A percentile compares a stretch with the other conserved stretches of the same genome.
Conservation (phyloP, 2,797 vertebrate genomes). For the Brachyalestes nurse region DNA sequence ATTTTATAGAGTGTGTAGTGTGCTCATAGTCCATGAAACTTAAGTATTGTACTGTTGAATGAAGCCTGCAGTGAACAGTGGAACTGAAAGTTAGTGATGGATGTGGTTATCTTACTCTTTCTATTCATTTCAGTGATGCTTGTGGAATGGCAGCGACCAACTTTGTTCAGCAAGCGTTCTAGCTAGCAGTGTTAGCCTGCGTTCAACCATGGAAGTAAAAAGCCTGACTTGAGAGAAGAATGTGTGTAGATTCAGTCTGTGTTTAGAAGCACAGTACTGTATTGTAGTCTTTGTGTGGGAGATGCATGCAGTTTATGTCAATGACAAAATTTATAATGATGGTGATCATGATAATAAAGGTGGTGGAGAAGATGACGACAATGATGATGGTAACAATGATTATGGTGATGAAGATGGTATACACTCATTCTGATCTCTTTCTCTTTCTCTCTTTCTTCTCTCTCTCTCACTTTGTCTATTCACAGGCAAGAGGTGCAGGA, state of each 20-base stretch:
- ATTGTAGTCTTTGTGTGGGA: background rate
- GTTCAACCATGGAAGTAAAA: background rate
- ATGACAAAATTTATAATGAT: background rate
- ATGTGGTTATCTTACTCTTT: too few relatives aligned
- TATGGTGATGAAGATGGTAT: background rate
- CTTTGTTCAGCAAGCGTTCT: too few relatives aligned
- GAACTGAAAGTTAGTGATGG: too few relatives aligned
- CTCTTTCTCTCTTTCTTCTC: slow-evolving; percentile 26
- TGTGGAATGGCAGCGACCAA: too few relatives aligned
- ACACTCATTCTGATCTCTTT: background rate
- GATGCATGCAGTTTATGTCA: background rate
- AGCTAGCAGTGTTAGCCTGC: too few relatives aligned
- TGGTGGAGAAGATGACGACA: background rate
- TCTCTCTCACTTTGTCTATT: slow-evolving; percentile 1
- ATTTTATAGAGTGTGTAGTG: too few relatives aligned
- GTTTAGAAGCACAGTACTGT: background rate
- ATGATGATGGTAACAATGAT: background rate
- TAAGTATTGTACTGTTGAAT: too few relatives aligned
- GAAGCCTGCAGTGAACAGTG: too few relatives aligned
- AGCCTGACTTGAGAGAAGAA: background rate
- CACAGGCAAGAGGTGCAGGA: slow-evolving; percentile 91
- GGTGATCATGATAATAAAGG: background rate
- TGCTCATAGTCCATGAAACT: too few relatives aligned
- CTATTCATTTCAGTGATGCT: too few relatives aligned
- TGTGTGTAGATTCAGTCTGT: background rate